A percentile compares a stretch with the other conserved stretches of the same genome.
Conservation (phyloP, 2,797 vertebrate species). For the Mormyrus hasselquistii region DNA sequence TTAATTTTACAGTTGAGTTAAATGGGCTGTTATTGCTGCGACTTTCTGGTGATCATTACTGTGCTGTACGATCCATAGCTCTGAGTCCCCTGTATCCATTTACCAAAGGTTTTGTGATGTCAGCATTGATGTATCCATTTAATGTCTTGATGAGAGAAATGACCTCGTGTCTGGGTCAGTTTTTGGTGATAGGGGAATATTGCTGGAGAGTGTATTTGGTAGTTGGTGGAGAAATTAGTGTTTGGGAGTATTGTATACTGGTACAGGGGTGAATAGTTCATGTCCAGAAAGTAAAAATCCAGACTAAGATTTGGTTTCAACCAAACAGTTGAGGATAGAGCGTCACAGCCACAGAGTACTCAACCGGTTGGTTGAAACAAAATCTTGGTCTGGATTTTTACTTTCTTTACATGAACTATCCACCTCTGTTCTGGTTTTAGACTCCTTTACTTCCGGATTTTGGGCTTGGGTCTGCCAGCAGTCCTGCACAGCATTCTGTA, state of each 20-base stretch:
- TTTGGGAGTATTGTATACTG: neutral
- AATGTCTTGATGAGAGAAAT: neutral
- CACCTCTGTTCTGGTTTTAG: neutral
- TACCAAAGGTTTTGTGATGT: neutral
- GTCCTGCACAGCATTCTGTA: neutral
- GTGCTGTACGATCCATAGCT: neutral
- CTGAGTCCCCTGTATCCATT: neutral
- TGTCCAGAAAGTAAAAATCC: neutral
- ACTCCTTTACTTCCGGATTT: neutral
- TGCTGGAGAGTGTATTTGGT: neutral
- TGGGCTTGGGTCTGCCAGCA: neutral
- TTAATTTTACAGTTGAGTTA: neutral
- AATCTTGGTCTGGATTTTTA: neutral
- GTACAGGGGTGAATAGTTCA: neutral
- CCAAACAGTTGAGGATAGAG: neutral
- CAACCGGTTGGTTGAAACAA: neutral
- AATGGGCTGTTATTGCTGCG: neutral
- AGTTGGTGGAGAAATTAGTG: neutral
- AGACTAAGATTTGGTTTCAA: neutral
- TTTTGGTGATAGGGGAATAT: neutral
- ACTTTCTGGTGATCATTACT: neutral
- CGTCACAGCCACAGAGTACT: neutral
- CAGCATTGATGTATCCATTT: neutral
- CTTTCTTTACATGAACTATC: neutral
- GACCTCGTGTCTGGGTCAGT: neutral